Percentiles rank a stretch among this genome's conserved stretches.
Evolutionary conservation across 2,797 vertebrate genomes (phyloP).

Genomic region (Taeniopygia guttata): DNA sequence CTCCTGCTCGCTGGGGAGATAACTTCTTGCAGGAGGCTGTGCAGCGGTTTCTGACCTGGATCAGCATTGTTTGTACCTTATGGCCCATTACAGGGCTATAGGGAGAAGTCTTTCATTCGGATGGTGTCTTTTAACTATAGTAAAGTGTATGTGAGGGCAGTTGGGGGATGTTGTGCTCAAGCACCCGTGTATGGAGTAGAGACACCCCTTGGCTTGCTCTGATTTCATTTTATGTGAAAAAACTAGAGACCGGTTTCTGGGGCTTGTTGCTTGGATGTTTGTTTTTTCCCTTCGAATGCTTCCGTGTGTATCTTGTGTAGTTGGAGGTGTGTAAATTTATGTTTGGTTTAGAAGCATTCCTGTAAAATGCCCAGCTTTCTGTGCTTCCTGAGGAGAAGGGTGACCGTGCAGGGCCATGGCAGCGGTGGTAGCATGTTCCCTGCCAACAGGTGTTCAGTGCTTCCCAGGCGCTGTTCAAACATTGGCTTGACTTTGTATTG

Average conservation of each 20-base stretch:
- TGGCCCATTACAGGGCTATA: fast-evolving
- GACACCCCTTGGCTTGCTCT: neutral
- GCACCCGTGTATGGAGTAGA: fast-evolving
- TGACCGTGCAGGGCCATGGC: fast-evolving
- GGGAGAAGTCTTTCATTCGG: neutral
- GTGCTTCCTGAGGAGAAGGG: fast-evolving
- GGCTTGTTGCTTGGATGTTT: neutral
- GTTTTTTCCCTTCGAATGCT: neutral
- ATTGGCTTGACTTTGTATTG: neutral
- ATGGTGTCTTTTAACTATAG: fast-evolving
- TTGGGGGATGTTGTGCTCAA: neutral
- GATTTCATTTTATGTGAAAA: neutral
- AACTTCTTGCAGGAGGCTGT: neutral
- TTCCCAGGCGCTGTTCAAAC: neutral
- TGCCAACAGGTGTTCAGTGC: neutral
- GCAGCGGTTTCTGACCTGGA: neutral
- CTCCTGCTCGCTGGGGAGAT: neutral
- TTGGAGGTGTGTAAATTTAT: neutral
- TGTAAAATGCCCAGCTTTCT: neutral
- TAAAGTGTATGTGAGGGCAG: neutral
- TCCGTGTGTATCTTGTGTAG: neutral
- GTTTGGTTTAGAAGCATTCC: neutral
- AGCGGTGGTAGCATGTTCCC: neutral
- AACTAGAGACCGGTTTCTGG: neutral
- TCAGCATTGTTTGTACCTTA: neutral